Evolutionary conservation across 2,888 invertebrate genomes (phyloP).

Genomic region (Coleophora deauratella): DNA sequence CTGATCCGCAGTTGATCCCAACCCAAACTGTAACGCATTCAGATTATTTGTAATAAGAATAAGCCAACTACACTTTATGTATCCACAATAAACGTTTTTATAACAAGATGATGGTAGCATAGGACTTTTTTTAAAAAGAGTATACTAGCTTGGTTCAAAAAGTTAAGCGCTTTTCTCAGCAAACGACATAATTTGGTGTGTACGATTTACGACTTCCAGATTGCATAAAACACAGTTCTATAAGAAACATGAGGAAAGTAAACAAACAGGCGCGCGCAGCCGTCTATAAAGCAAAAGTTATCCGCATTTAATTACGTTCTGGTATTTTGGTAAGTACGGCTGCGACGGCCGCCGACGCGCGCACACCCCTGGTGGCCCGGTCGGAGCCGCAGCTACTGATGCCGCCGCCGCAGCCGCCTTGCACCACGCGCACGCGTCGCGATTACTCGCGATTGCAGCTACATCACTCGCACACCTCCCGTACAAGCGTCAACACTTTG

Average conservation of each 20-base stretch:
- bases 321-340: constrained; percentile 71
- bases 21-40: constrained; percentile 63
- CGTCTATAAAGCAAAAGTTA: constrained; percentile 72
- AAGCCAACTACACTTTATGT: constrained; percentile 6
- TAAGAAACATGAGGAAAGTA: constrained; percentile 45
- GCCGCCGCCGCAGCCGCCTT: background rate
- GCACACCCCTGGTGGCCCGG: constrained; percentile 38
- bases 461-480: too few species aligned
- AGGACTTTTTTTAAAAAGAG: background rate
- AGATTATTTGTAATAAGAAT: constrained; percentile 19
- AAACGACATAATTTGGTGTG: constrained; percentile 72
- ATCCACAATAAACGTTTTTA: background rate
- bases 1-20: constrained; percentile 23
- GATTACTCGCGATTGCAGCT: too few species aligned
- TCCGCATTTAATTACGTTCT: constrained; percentile 72
- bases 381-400: constrained; percentile 10
- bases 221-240: constrained; percentile 72
- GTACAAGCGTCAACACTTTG: too few species aligned
- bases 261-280: constrained; percentile 67
- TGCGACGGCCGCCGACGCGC: constrained; percentile 57
- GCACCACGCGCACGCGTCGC: too few species aligned
- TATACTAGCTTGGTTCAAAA: too few species aligned
- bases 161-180: constrained; percentile 33
- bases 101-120: background rate
- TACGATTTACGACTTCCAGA: constrained; percentile 72